Conservation (phyloP, 2,113 vertebrate species). For the Ailuropoda melanoleuca region DNA sequence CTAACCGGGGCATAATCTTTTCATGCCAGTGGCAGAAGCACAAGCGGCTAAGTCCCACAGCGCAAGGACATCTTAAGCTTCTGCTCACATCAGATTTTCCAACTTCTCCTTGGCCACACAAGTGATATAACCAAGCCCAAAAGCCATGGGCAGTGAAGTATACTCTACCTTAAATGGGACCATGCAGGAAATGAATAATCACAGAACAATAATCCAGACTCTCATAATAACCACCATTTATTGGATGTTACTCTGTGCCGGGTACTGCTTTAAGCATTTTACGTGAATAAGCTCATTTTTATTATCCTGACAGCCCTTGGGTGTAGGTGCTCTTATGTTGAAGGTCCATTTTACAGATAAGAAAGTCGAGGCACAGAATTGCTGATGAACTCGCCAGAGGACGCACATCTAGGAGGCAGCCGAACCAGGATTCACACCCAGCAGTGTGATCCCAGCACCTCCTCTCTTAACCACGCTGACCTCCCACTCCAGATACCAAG, state of each 20-base stretch:
- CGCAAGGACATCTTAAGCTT: not conserved
- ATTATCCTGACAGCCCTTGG: not conserved
- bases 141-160: not conserved
- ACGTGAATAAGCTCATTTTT: not conserved
- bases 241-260: not conserved
- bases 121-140: not conserved
- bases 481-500: not conserved
- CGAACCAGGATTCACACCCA: not conserved
- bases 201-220: not conserved
- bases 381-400: not conserved
- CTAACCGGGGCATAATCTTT: not conserved
- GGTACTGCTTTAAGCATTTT: not conserved
- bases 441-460: not conserved
- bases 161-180: not conserved
- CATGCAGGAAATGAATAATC: not conserved
- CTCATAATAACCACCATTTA: not conserved
- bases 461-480: not conserved
- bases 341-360: not conserved
- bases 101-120: not conserved
- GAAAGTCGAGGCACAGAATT: not conserved
- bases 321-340: not conserved
- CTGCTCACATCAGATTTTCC: not conserved
- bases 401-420: not conserved
- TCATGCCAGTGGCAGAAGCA: not conserved
- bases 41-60: not conserved